Percentiles rank a stretch among this genome's conserved stretches.
These are phyloP conservation scores for Chromis chromis DNA, from an alignment of 2,797 vertebrate species.

Conservation along the genomic window DNA sequence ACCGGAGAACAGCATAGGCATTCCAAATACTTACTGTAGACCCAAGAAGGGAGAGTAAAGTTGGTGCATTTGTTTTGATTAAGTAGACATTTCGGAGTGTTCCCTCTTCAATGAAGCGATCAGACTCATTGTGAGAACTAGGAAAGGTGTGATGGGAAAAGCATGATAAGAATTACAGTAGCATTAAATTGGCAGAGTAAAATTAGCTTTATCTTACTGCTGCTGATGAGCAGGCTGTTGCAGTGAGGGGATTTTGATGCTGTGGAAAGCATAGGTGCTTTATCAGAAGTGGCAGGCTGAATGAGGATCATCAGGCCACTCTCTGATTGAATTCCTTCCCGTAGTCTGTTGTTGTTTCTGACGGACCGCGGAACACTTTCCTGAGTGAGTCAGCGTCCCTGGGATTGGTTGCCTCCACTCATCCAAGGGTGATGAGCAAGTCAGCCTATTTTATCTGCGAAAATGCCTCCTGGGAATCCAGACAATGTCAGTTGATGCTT, in stretches of 20 bases:
- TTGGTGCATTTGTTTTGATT: conserved; percentile 74
- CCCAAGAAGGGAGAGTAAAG: conserved; percentile 33
- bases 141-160: conserved; percentile 56
- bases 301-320: conserved; percentile 72
- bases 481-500: conserved; percentile 70
- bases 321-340: conserved; percentile 75
- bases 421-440: conserved; percentile 69
- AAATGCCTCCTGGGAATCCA: conserved; percentile 67
- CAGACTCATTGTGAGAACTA: conserved; percentile 49
- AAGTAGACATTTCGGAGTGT: conserved; percentile 51
- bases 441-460: conserved; percentile 69
- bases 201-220: conserved; percentile 61
- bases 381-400: conserved; percentile 62
- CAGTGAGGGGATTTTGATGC: conserved; percentile 28
- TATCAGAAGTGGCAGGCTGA: conserved; percentile 75
- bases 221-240: conserved; percentile 40
- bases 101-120: conserved; percentile 62
- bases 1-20: conserved; percentile 38
- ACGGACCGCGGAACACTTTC: conserved; percentile 48
- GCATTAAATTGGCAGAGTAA: conserved; percentile 48
- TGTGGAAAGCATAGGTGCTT: conserved; percentile 65
- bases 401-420: conserved; percentile 67
- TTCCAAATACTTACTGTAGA: conserved; percentile 39
- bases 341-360: conserved; percentile 64
- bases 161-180: conserved; percentile 58